These are phyloP conservation scores for Rhea americana DNA, from an alignment of 2,113 vertebrate species.

Conservation along the genomic window DNA sequence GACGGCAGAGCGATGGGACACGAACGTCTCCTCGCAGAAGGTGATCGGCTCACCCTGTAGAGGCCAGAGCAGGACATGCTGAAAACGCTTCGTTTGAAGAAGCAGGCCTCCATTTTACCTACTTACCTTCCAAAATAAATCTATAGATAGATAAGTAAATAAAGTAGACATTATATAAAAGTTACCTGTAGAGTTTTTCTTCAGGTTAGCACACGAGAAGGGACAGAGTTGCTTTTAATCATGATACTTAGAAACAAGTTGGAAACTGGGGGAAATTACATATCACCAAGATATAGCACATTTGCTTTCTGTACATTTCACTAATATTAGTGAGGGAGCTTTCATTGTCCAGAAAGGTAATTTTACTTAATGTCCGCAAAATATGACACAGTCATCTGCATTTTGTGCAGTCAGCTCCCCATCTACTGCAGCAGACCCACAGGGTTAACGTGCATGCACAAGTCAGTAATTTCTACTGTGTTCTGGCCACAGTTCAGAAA, in stretches of 20 bases:
- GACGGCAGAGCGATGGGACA: constrained; percentile 91
- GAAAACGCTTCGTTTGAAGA: not conserved
- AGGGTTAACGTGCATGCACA: not conserved
- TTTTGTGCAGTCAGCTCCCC: not conserved
- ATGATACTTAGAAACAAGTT: not conserved
- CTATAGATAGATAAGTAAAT: not conserved
- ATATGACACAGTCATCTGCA: not conserved
- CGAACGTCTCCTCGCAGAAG: constrained; percentile 90
- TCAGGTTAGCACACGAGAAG: not conserved
- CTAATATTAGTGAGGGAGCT: not conserved
- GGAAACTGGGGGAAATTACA: not conserved
- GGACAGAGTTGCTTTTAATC: not conserved
- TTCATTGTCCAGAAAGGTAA: not conserved
- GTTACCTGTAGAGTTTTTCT: not conserved
- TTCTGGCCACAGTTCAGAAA: constrained; percentile 21
- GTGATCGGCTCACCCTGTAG: constrained; percentile 93
- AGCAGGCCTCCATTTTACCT: not conserved
- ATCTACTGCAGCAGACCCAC: not conserved
- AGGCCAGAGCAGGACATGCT: constrained; percentile 12
- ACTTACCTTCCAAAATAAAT: not conserved
- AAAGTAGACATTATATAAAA: fast-evolving
- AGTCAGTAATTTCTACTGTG: constrained; percentile 20
- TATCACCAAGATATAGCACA: not conserved
- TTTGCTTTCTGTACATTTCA: not conserved
- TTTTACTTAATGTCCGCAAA: not conserved